Evolutionary conservation across 2,888 invertebrate species (phyloP).

Genomic region (Lamellibrachia columna): DNA sequence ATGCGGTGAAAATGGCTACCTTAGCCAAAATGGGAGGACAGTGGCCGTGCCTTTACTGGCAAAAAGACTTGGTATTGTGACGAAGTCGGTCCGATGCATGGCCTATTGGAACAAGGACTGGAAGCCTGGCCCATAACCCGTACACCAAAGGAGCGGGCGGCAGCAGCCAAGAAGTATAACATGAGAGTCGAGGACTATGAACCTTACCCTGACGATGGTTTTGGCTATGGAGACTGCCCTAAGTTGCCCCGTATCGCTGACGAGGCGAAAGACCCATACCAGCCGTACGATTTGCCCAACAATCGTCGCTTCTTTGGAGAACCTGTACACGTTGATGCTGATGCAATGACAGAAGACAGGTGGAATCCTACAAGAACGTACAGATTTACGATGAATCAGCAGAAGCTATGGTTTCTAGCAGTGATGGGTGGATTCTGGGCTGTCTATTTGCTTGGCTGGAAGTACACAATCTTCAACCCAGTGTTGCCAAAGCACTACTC

Average conservation of each 20-base stretch:
- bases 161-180: constrained; percentile 88
- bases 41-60: neutral
- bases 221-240: constrained; percentile 83
- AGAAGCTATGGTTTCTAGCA: constrained; percentile 27
- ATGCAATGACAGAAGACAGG: constrained; percentile 46
- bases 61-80: neutral
- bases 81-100: neutral
- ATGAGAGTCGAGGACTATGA: constrained; percentile 84
- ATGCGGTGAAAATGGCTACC: neutral
- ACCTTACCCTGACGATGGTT: constrained; percentile 80
- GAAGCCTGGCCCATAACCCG: constrained; percentile 80
- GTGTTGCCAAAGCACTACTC: constrained; percentile 55
- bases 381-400: constrained; percentile 30
- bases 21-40: constrained; percentile 16
- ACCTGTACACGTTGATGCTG: constrained; percentile 70
- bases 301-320: constrained; percentile 86
- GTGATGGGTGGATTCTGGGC: constrained; percentile 29
- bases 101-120: constrained; percentile 81
- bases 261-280: constrained; percentile 80
- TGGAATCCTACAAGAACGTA: constrained; percentile 39
- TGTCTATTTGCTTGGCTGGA: constrained; percentile 27
- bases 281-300: constrained; percentile 85
- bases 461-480: constrained; percentile 33
- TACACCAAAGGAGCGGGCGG: constrained; percentile 78
- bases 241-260: constrained; percentile 77